These are phyloP conservation scores for Tyrannus savana DNA, from an alignment of 2,113 vertebrate species.

Conservation along the genomic window DNA sequence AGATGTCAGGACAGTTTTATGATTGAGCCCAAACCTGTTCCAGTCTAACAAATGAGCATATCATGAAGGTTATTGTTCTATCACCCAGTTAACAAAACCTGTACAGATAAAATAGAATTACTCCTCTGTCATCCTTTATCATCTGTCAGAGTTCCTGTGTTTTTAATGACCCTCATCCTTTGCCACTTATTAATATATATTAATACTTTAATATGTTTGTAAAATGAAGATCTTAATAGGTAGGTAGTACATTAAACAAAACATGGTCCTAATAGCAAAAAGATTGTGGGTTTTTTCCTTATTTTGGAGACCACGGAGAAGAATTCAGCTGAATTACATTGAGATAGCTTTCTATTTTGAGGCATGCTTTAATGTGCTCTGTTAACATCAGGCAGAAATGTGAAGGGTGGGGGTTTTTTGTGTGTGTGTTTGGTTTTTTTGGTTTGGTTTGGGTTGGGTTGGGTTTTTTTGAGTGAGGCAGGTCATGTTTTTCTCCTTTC, in stretches of 20 bases:
- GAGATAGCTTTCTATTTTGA: not conserved
- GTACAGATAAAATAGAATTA: not conserved
- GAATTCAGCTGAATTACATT: not conserved
- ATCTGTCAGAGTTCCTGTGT: not conserved
- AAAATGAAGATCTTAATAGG: not conserved
- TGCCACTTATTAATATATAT: not conserved
- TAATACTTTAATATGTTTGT: not conserved
- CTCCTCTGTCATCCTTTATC: not conserved
- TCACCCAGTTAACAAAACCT: not conserved
- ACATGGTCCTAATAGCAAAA: not conserved
- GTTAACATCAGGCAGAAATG: not conserved
- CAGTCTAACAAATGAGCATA: not conserved
- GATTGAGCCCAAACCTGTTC: not conserved
- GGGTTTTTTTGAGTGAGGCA: not conserved
- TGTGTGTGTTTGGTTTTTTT: not conserved
- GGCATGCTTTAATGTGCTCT: not conserved
- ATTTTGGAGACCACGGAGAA: not conserved
- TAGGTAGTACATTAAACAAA: not conserved
- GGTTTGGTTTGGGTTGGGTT: too few relatives aligned
- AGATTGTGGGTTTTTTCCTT: fast-evolving
- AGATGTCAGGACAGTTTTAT: not conserved
- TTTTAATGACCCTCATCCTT: not conserved
- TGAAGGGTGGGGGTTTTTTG: not conserved
- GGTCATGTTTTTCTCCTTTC: not conserved
- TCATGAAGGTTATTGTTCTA: not conserved